A percentile compares a stretch with the other conserved stretches of the same genome.
phyloP scores from a whole-genome alignment of 1,140 invertebrate species.

The Lordiphosa mommai region DNA sequence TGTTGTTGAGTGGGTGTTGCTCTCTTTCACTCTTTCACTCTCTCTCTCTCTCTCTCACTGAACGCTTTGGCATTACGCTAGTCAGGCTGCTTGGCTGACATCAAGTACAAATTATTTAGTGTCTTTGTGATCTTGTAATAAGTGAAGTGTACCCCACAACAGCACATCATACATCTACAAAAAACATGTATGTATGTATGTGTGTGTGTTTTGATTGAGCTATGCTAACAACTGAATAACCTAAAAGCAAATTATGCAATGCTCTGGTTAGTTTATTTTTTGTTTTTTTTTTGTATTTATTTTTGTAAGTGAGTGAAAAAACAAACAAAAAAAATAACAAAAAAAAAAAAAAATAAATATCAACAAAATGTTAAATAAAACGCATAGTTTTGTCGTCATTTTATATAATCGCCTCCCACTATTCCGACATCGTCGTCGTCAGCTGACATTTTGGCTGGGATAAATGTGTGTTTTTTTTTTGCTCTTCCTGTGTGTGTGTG shows the following conservation, averaged over 20 bases:
- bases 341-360: too few species aligned
- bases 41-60: conserved; percentile 1
- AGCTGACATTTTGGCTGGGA: conserved; percentile 1
- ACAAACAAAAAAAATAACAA: too few species aligned
- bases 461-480: background rate
- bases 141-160: conserved; percentile 18
- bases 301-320: background rate
- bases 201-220: conserved; percentile 3
- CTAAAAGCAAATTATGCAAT: conserved; percentile 39
- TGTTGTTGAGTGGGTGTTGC: conserved; percentile 38
- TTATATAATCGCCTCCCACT: conserved; percentile 9
- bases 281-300: background rate
- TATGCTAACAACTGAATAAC: conserved; percentile 34
- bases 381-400: conserved; percentile 1
- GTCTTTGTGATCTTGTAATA: conserved; percentile 39
- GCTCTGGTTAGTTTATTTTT: conserved; percentile 2
- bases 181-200: conserved; percentile 3
- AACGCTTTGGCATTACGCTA: conserved; percentile 19
- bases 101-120: conserved; percentile 34
- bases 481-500: background rate
- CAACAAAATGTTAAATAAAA: too few species aligned
- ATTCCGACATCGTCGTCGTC: background rate
- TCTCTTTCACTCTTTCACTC: background rate
- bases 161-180: conserved; percentile 5
- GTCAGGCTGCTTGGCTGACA: conserved; percentile 29